Evolutionary conservation across 2,797 vertebrate species (phyloP).

Genomic region (Gobionotothen gibberifrons): DNA sequence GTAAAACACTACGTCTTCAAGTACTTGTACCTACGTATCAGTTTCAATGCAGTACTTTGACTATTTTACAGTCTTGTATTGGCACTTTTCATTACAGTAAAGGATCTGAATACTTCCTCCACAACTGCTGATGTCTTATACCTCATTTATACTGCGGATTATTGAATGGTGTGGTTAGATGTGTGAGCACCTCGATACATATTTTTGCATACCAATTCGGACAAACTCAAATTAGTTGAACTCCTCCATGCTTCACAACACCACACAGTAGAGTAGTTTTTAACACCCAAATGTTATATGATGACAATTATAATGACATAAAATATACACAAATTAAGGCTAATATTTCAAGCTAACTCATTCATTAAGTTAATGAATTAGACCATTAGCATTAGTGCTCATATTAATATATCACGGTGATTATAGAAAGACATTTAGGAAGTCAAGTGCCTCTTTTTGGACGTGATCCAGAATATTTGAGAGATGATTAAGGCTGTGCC

Average conservation of each 20-base stretch:
- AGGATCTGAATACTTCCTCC: no score
- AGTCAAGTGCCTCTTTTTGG: constrained; percentile 56
- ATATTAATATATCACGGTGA: constrained; percentile 61
- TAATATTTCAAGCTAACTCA: constrained; percentile 32
- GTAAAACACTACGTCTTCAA: neutral
- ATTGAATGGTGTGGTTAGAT: neutral
- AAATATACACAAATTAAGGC: constrained; percentile 40
- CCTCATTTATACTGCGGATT: neutral
- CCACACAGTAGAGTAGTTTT: neutral
- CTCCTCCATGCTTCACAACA: neutral
- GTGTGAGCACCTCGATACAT: constrained; percentile 8
- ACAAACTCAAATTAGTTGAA: constrained; percentile 12
- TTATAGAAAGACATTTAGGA: constrained; percentile 49
- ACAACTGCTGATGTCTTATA: no score
- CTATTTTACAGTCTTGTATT: no score
- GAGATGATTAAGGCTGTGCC: constrained; percentile 53
- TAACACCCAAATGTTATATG: constrained; percentile 22
- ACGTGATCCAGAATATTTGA: constrained; percentile 53
- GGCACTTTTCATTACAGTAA: no score
- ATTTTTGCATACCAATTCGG: constrained; percentile 19
- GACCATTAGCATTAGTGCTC: constrained; percentile 52
- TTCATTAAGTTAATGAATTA: constrained; percentile 65
- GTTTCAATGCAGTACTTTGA: no score
- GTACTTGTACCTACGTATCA: no score
- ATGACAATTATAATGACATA: constrained; percentile 21